Conservation (phyloP, 2,113 vertebrate species). For the Mustela lutreola region DNA sequence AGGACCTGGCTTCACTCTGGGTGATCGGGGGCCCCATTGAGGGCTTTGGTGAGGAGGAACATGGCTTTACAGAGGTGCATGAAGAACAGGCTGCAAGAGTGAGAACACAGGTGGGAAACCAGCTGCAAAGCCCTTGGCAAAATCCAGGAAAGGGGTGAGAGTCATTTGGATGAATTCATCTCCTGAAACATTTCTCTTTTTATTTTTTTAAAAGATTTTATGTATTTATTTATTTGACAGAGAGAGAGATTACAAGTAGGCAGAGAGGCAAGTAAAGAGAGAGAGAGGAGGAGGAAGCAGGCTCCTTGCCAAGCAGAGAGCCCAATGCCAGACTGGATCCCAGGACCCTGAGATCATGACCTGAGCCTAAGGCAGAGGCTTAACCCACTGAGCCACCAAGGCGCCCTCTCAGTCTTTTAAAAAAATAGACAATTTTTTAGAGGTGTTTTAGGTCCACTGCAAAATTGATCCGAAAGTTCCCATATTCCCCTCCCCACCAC, state of each 20-base stretch:
- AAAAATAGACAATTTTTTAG: not conserved
- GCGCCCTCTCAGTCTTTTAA: not conserved
- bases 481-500: too few relatives aligned
- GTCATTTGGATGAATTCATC: not conserved
- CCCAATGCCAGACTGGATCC: too few relatives aligned
- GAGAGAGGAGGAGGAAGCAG: too few relatives aligned
- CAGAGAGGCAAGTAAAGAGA: too few relatives aligned
- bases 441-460: not conserved
- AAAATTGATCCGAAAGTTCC: not conserved
- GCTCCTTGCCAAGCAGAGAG: too few relatives aligned
- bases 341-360: too few relatives aligned
- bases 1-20: not conserved
- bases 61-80: not conserved
- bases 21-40: not conserved
- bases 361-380: too few relatives aligned
- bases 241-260: too few relatives aligned
- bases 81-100: not conserved
- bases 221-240: too few relatives aligned
- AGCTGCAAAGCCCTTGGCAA: not conserved
- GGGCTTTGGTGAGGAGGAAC: not conserved
- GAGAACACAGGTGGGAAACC: not conserved
- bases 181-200: not conserved
- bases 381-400: too few relatives aligned
- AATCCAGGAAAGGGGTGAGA: rapidly evolving
- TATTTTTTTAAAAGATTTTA: too few relatives aligned